phyloP scores from a whole-genome alignment of 2,888 invertebrate species.

The Drosophila yooni region DNA sequence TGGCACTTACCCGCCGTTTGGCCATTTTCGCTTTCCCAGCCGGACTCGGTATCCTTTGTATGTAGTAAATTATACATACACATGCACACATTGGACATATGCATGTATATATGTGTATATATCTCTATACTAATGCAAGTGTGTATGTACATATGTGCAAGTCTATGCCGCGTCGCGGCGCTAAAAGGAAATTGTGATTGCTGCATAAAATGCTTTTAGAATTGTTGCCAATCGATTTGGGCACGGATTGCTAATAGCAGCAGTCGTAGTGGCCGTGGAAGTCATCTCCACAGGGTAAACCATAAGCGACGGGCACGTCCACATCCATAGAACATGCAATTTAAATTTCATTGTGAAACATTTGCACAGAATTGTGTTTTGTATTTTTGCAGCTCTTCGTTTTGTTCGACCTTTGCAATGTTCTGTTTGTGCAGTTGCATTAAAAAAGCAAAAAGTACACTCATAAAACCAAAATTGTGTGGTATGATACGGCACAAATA shows the following conservation, averaged over 20 bases:
- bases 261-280: slow-evolving; percentile 20
- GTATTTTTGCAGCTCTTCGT: slow-evolving; percentile 43
- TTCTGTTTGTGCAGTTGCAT: slow-evolving; percentile 8
- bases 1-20: slow-evolving; percentile 28
- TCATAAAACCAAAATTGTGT: slow-evolving; percentile 62
- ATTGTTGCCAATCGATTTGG: slow-evolving; percentile 79
- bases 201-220: slow-evolving; percentile 79
- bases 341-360: slow-evolving; percentile 78
- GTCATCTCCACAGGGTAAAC: slow-evolving; percentile 27
- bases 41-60: slow-evolving; percentile 19
- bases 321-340: slow-evolving; percentile 58
- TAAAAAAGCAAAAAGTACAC: slow-evolving; percentile 16
- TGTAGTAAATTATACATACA: slow-evolving; percentile 18
- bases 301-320: slow-evolving; percentile 48
- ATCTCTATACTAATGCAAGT: slow-evolving; percentile 2
- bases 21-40: slow-evolving; percentile 21
- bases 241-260: slow-evolving; percentile 72
- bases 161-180: slow-evolving; percentile 56
- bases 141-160: slow-evolving; percentile 6
- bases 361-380: slow-evolving; percentile 67
- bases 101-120: slow-evolving; percentile 7
- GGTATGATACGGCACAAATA: slow-evolving; percentile 49
- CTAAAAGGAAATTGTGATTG: slow-evolving; percentile 79
- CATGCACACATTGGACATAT: background rate
- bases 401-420: slow-evolving; percentile 47